Evolutionary conservation across 2,113 vertebrate genomes (phyloP).

Genomic region (Podarcis raffonei): DNA sequence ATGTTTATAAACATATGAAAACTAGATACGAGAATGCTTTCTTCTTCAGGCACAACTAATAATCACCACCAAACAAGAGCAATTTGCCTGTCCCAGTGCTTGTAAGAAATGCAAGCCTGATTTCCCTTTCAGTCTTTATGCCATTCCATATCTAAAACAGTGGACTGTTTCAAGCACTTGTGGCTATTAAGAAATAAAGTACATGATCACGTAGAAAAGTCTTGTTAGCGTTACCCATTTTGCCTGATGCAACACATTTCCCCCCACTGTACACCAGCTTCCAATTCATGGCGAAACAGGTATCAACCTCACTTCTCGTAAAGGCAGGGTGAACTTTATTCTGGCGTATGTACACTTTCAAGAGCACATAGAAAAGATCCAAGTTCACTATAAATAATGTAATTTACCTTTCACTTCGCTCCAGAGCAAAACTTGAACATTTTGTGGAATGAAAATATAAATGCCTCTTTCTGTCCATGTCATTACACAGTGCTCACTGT

Average conservation of each 20-base stretch:
- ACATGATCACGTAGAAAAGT: neutral
- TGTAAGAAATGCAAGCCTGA: neutral
- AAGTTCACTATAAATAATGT: neutral
- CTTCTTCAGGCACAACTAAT: neutral
- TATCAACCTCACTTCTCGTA: neutral
- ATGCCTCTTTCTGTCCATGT: slow-evolving; percentile 94
- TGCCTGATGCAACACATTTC: neutral
- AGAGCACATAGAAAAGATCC: neutral
- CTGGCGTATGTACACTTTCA: neutral
- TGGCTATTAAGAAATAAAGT: neutral
- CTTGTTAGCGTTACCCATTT: too few species aligned
- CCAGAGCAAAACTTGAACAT: slow-evolving; percentile 93
- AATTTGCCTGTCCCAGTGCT: neutral
- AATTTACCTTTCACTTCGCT: slow-evolving; percentile 89
- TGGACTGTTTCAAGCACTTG: neutral
- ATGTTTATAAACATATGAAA: neutral
- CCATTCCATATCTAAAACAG: neutral
- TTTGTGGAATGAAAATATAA: slow-evolving; percentile 93
- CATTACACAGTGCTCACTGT: slow-evolving; percentile 90
- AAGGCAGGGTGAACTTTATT: neutral
- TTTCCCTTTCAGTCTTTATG: neutral
- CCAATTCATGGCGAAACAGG: neutral
- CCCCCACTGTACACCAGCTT: neutral
- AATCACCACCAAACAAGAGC: too few species aligned
- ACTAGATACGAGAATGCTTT: neutral